Evolutionary conservation across 2,113 vertebrate genomes (phyloP).

Genomic region (Halcyon senegalensis): DNA sequence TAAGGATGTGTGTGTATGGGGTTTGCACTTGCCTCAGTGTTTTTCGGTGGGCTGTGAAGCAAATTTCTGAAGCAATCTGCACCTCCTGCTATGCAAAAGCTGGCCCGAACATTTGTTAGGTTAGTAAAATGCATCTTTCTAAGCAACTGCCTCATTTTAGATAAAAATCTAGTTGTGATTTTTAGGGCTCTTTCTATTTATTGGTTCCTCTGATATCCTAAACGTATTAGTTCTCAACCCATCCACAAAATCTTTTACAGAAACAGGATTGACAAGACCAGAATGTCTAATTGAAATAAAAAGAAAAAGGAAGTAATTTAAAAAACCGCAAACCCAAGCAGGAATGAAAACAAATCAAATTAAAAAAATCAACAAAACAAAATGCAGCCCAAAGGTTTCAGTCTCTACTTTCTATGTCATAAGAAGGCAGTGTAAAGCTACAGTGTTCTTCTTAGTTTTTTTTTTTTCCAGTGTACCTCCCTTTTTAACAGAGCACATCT

Average conservation of each 20-base stretch:
- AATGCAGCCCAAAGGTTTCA: neutral
- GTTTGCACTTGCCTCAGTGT: neutral
- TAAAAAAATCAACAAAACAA: neutral
- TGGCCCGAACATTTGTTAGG: constrained; percentile 32
- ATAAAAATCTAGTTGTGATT: constrained; percentile 36
- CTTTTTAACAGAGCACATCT: neutral
- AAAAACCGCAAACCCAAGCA: neutral
- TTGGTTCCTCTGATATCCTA: constrained; percentile 34
- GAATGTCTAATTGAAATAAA: neutral
- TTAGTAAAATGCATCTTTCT: constrained; percentile 9
- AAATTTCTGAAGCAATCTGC: neutral
- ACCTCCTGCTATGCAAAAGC: constrained; percentile 34
- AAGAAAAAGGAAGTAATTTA: neutral
- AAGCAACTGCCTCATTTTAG: constrained; percentile 36
- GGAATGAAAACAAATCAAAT: neutral
- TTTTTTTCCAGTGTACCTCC: neutral
- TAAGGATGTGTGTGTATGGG: neutral
- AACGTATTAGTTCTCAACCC: neutral
- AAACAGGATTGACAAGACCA: neutral
- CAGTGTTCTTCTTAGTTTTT: neutral
- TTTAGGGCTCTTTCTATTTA: constrained; percentile 2
- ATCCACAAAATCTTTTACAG: neutral
- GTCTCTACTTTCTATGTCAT: neutral
- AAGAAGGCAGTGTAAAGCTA: neutral
- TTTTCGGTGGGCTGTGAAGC: neutral